Evolutionary conservation across 1,140 invertebrate species (phyloP), one percentile per base, ranked within the genome.

Genomic region (Caenorhabditis remanei): DNA sequence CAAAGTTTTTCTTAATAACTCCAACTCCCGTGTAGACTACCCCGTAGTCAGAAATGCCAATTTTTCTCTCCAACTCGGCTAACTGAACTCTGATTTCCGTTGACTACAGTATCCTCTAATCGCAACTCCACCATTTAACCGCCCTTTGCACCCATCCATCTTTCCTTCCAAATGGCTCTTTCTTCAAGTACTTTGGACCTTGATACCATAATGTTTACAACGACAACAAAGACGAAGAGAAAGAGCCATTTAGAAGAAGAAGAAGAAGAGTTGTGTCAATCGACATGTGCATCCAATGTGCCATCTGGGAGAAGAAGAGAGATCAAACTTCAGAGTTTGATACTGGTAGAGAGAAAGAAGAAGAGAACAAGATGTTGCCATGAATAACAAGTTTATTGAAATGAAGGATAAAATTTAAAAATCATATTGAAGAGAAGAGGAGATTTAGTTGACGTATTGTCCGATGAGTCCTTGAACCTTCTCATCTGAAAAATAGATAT

Each of bases 381-480:
- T 9, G 46, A 71, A 43, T 43, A 71, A 19, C 40, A 71, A 43
- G 40, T 14, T 43, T 19, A 71, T 32, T 71, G 43, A 7, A 46
- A 46, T 24, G 53, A 53, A 79, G 9, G 16, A 50, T 79, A 46
- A 71, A 46, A 13, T 41, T 5, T 0, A 53, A 79, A 14, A 48
- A 79, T 48, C 11, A 79, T 46, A 79, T 24, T 24, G 61, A 14
- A 9, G n/a, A 32, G 13, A 58, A 19, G 19, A 58, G 55, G 1
- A 14, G 24, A 40, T 21, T 55, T 63, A 85, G 48, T 85, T 85
- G 55, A 87, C 32, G 87, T 88, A 87, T 86, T 85, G 85, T 67
- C 93, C 91, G 87, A 92, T 85, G 75, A 92, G 85, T 82, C 87
- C 89, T 82, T 92, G 79, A 48, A 91, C 88, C 83, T 91, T 91